phyloP scores from a whole-genome alignment of 2,888 invertebrate genomes.

The Malthinus flaveolus region DNA sequence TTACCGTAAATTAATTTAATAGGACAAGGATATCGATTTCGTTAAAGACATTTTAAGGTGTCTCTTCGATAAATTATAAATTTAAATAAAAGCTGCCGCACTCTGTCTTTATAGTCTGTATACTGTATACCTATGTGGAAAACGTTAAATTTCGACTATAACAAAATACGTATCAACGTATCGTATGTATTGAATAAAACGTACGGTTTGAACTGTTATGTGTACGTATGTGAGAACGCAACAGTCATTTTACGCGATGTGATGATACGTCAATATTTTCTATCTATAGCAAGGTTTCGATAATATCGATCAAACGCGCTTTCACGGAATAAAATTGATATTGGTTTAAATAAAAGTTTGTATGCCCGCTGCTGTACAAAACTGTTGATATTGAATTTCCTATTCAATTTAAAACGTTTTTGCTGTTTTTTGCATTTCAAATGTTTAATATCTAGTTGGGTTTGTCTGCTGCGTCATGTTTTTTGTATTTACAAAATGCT shows the following conservation, averaged over 20 bases:
- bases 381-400: slow-evolving; percentile 19
- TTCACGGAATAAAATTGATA: slow-evolving; percentile 19
- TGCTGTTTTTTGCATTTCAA: slow-evolving; percentile 15
- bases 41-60: too few relatives aligned
- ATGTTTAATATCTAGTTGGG: slow-evolving; percentile 6
- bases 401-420: slow-evolving; percentile 20
- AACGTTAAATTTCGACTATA: slow-evolving; percentile 22
- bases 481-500: slow-evolving; percentile 8
- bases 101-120: too few relatives aligned
- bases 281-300: slow-evolving; percentile 16
- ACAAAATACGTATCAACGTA: slow-evolving; percentile 8
- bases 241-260: slow-evolving; percentile 6
- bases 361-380: slow-evolving; percentile 6
- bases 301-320: slow-evolving; percentile 20
- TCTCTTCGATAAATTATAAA: too few relatives aligned
- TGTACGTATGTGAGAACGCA: slow-evolving; percentile 8
- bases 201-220: too few relatives aligned
- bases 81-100: too few relatives aligned
- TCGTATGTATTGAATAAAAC: neutral
- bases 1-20: too few relatives aligned
- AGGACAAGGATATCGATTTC: too few relatives aligned
- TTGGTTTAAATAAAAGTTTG: slow-evolving; percentile 16
- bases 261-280: slow-evolving; percentile 13
- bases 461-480: slow-evolving; percentile 7
- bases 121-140: slow-evolving; percentile 6